These are phyloP conservation scores for Litoditis marina DNA, from an alignment of 2,888 invertebrate species.

Conservation along the genomic window DNA sequence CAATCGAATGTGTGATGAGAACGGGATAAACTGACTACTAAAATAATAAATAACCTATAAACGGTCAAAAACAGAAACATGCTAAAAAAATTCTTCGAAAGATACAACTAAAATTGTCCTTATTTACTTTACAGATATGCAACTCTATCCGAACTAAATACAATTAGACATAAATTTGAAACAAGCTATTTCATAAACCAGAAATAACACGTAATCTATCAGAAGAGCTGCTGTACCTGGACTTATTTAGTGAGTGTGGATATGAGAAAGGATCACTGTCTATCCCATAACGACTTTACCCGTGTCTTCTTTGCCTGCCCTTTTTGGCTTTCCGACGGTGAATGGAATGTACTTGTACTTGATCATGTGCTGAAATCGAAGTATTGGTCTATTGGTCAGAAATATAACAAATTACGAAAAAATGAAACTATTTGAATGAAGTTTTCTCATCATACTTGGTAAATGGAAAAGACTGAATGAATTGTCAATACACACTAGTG, in stretches of 20 bases:
- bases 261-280: slow-evolving; percentile 61
- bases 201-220: background rate
- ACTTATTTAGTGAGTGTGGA: too few relatives aligned
- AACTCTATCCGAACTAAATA: background rate
- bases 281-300: slow-evolving; percentile 62
- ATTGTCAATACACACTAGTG: too few relatives aligned
- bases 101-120: too few relatives aligned
- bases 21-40: too few relatives aligned
- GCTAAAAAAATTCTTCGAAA: too few relatives aligned
- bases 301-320: slow-evolving; percentile 68
- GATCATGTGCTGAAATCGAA: slow-evolving; percentile 88
- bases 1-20: too few relatives aligned
- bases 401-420: background rate
- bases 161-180: background rate
- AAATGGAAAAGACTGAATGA: background rate
- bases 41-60: too few relatives aligned
- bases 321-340: slow-evolving; percentile 93
- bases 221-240: too few relatives aligned
- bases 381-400: background rate
- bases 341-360: slow-evolving; percentile 98
- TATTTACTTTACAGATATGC: too few relatives aligned
- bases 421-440: background rate
- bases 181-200: too few relatives aligned
- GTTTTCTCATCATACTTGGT: background rate
- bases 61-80: too few relatives aligned